Evolutionary conservation across 2,888 invertebrate species (phyloP), one percentile per base, ranked within the genome.

Genomic region (Oligia fasciuncula): DNA sequence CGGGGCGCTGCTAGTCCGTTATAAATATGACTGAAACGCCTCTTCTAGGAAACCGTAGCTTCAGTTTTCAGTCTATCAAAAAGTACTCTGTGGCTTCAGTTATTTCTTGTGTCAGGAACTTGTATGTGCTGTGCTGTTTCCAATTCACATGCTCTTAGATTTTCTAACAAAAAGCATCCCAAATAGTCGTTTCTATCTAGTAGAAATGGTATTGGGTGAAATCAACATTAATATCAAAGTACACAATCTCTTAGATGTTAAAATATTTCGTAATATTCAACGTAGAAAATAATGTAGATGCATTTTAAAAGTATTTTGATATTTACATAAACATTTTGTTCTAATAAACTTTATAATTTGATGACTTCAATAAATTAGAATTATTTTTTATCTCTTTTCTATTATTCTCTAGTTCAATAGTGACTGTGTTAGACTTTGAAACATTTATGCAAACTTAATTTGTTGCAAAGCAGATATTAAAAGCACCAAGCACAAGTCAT

Each of bases 201-300:
- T 85, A 91, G 92, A 91, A 90, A 89, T 84, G 92, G 91, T 91
- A 91, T 87, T 93, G 93, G 85, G 49, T 8, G 8, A 77, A 76
- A 51, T 68, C 68, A 72, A 74, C 57, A 73, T 65, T 83, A 71
- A 67, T 77, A 75, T 84, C 78, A 65, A 78, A 69, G 43, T 75
- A 79, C 23, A 67, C 75, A 79, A 84, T 84, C 76, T 84, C 87
- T 71, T 60, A 73, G 17, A 60, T 65, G 63, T 70, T 75, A 85
- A 70, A 60, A 72, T 77, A 68, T 67, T 67, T 74, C 60, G 46
- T 83, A 72, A 83, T 74, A 76, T 79, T 76, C 54, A 80, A 70
- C 51, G 66, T 79, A 73, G 62, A 74, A 71, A 73, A 75, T 73
- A 79, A 81, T 76, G 35, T 77, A 43, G 54, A 74, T 54, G 40